A percentile compares a stretch with the other conserved stretches of the same genome.
These are phyloP conservation scores for Clarias magur DNA, from an alignment of 2,113 vertebrate species.

Conservation along the genomic window DNA sequence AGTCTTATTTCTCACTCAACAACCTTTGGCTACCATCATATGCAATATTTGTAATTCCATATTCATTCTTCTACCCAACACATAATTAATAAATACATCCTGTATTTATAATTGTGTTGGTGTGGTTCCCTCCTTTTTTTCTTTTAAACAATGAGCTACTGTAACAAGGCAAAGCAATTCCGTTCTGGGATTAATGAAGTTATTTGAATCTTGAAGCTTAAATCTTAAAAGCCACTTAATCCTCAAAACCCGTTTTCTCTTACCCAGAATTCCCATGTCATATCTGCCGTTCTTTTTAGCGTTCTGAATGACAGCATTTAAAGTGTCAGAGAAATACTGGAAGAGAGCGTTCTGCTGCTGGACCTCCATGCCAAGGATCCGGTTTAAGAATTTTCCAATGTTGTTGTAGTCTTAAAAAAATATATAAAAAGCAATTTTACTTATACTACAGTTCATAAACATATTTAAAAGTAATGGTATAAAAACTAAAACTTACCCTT, in stretches of 20 bases:
- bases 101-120: too few relatives aligned
- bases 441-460: not conserved
- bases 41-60: too few relatives aligned
- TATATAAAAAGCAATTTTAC: conserved; percentile 54
- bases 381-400: conserved; percentile 96
- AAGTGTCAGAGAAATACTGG: conserved; percentile 96
- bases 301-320: conserved; percentile 92
- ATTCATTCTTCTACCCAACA: too few relatives aligned
- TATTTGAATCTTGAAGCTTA: too few relatives aligned
- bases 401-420: conserved; percentile 87
- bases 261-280: conserved; percentile 97
- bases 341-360: conserved; percentile 96
- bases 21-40: too few relatives aligned
- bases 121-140: too few relatives aligned
- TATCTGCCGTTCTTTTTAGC: conserved; percentile 97
- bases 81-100: too few relatives aligned
- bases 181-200: too few relatives aligned
- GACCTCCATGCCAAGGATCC: conserved; percentile 97
- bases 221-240: too few relatives aligned
- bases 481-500: conserved; percentile 79
- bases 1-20: too few relatives aligned
- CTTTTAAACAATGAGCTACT: too few relatives aligned
- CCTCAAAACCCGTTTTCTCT: conserved; percentile 44
- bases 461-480: not conserved
- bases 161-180: too few relatives aligned